phyloP scores from a whole-genome alignment of 2,113 vertebrate genomes.

The Tympanuchus pallidicinctus region DNA sequence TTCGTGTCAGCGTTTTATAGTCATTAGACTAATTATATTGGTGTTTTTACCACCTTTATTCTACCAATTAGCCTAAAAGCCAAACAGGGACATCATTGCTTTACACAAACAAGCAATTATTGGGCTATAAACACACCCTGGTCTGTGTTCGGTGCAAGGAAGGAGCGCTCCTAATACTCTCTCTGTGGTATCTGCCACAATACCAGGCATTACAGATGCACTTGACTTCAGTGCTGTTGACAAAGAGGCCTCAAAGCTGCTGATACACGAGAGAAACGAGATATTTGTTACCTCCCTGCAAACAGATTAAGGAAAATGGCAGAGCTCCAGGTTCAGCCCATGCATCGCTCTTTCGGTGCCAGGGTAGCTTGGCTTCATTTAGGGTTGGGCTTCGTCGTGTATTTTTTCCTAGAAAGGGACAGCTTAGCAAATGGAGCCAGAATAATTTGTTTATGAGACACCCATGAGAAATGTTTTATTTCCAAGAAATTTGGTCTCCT shows the following conservation, averaged over 20 bases:
- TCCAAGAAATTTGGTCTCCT: neutral
- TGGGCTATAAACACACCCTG: conserved; percentile 74
- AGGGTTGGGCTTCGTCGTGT: neutral
- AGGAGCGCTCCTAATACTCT: conserved; percentile 50
- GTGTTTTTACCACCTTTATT: conserved; percentile 77
- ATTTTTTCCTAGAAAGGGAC: conserved; percentile 26
- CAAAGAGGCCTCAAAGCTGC: conserved; percentile 65
- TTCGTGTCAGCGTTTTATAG: conserved; percentile 71
- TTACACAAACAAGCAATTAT: conserved; percentile 77
- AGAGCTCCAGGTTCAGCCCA: conserved; percentile 46
- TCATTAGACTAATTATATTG: conserved; percentile 72
- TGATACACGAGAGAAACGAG: conserved; percentile 44
- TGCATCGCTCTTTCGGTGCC: neutral
- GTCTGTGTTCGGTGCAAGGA: conserved; percentile 55
- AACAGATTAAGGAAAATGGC: conserved; percentile 61
- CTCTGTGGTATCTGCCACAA: conserved; percentile 63
- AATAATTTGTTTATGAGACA: neutral
- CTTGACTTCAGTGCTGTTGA: conserved; percentile 69
- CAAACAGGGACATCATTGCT: conserved; percentile 73
- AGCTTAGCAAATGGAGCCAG: neutral
- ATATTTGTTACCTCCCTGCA: conserved; percentile 47
- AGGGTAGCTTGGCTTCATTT: conserved; percentile 2
- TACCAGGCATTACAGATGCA: conserved; percentile 61
- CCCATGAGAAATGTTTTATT: conserved; percentile 14
- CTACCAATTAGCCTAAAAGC: conserved; percentile 76